These are phyloP conservation scores for Drosophila nigromelanica DNA, from an alignment of 1,140 invertebrate species.

Conservation along the genomic window DNA sequence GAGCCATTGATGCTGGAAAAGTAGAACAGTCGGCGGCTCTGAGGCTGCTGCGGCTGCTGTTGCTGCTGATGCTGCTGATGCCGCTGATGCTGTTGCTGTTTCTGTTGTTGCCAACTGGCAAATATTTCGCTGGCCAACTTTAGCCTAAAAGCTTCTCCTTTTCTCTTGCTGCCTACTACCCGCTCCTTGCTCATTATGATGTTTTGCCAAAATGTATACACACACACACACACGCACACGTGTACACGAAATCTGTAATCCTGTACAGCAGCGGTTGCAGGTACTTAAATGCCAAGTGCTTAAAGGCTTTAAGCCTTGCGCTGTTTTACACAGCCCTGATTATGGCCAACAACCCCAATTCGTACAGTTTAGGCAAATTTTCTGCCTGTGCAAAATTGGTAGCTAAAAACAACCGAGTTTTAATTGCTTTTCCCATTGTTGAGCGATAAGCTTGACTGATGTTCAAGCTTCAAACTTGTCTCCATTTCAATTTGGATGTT, in stretches of 20 bases:
- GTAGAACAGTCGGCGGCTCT: slow-evolving; percentile 65
- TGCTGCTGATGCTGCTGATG: background rate
- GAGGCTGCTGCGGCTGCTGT: slow-evolving; percentile 34
- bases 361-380: slow-evolving; percentile 34
- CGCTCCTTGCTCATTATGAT: slow-evolving; percentile 35
- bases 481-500: slow-evolving; percentile 25
- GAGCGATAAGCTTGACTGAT: slow-evolving; percentile 34
- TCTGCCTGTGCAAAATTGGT: slow-evolving; percentile 21
- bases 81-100: slow-evolving; percentile 16
- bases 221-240: slow-evolving; percentile 20
- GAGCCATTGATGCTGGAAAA: slow-evolving; percentile 78
- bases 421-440: slow-evolving; percentile 76
- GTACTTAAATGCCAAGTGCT: slow-evolving; percentile 60
- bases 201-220: slow-evolving; percentile 55
- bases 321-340: slow-evolving; percentile 17
- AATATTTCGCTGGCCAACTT: slow-evolving; percentile 73
- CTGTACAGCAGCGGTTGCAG: slow-evolving; percentile 41
- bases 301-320: slow-evolving; percentile 35
- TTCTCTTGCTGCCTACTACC: background rate
- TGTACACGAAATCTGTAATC: slow-evolving; percentile 18
- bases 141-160: slow-evolving; percentile 29
- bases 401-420: slow-evolving; percentile 54
- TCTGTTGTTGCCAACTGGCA: slow-evolving; percentile 51
- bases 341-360: slow-evolving; percentile 19
- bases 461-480: slow-evolving; percentile 48